Percentiles rank a stretch among this genome's conserved stretches.
Evolutionary conservation across 2,888 invertebrate genomes (phyloP).

Genomic region (Megaustenia siamemsis): DNA sequence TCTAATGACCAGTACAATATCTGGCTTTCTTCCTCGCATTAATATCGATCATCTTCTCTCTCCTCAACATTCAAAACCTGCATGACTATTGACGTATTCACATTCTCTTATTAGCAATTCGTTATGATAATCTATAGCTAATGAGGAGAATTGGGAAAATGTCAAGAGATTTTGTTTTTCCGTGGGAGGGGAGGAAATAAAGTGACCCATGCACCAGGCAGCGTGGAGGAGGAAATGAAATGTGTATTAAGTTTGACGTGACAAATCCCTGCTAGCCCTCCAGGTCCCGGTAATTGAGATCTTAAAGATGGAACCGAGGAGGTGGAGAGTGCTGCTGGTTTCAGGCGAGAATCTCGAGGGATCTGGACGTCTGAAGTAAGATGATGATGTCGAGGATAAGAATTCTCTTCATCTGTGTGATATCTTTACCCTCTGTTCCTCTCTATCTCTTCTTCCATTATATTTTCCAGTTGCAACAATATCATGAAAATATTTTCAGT

Average conservation of each 20-base stretch:
- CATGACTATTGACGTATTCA: constrained; percentile 7
- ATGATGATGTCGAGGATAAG: too few relatives aligned
- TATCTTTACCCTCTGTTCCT: too few relatives aligned
- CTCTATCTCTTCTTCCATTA: too few relatives aligned
- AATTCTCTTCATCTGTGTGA: too few relatives aligned
- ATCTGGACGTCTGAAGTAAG: not conserved
- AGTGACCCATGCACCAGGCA: not conserved
- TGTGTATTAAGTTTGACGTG: constrained; percentile 7
- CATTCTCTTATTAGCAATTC: constrained; percentile 18
- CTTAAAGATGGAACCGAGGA: constrained; percentile 13
- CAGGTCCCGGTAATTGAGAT: not conserved
- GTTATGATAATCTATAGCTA: constrained; percentile 16
- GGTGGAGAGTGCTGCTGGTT: not conserved
- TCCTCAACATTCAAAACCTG: not conserved
- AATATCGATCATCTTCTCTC: not conserved
- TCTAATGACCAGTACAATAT: not conserved
- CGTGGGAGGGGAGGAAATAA: not conserved
- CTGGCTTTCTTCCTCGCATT: not conserved
- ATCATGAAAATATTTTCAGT: too few relatives aligned
- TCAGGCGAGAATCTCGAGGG: not conserved
- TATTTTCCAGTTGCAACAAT: too few relatives aligned
- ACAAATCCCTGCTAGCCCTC: constrained; percentile 1
- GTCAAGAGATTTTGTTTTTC: not conserved
- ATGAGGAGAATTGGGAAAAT: not conserved
- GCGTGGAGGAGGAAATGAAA: not conserved